phyloP scores from a whole-genome alignment of 23 tunicate genomes.

The Aplidium turbinatum region DNA sequence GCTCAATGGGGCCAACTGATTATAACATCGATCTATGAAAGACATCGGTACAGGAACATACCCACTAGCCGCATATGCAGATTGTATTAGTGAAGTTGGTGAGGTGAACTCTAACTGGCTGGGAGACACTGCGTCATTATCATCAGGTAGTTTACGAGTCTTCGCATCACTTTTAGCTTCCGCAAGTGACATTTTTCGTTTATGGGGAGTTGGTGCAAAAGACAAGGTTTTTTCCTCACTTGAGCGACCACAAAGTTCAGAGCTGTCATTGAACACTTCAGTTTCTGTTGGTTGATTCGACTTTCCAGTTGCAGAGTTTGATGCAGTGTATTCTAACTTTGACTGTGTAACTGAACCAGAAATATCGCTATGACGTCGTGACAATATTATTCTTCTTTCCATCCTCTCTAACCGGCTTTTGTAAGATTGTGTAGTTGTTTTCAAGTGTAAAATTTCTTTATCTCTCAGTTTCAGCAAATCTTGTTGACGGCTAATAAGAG shows the following conservation, averaged over 20 bases:
- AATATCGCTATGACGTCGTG: constrained; percentile 10
- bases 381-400: constrained; percentile 51
- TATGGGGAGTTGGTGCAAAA: too few species aligned
- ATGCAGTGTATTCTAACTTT: too few species aligned
- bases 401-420: constrained; percentile 64
- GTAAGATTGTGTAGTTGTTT: constrained; percentile 43
- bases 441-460: constrained; percentile 76
- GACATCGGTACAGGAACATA: constrained; percentile 77
- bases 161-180: too few species aligned
- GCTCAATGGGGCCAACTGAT: constrained; percentile 28
- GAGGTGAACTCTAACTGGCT: not conserved
- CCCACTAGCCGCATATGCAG: constrained; percentile 31
- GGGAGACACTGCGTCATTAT: too few species aligned
- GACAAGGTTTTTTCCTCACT: too few species aligned
- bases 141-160: too few species aligned
- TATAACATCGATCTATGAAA: constrained; percentile 51
- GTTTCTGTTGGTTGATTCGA: too few species aligned
- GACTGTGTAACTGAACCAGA: too few species aligned
- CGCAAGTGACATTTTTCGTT: too few species aligned
- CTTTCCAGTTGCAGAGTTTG: too few species aligned
- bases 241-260: too few species aligned
- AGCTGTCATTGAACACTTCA: too few species aligned
- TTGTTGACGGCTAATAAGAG: constrained; percentile 82
- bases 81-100: constrained; percentile 10
- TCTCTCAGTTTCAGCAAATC: constrained; percentile 73